Percentiles rank a stretch among this genome's conserved stretches.
Conservation (phyloP, 92 coral and sea anemone genomes). For the Heteractis magnifica region DNA sequence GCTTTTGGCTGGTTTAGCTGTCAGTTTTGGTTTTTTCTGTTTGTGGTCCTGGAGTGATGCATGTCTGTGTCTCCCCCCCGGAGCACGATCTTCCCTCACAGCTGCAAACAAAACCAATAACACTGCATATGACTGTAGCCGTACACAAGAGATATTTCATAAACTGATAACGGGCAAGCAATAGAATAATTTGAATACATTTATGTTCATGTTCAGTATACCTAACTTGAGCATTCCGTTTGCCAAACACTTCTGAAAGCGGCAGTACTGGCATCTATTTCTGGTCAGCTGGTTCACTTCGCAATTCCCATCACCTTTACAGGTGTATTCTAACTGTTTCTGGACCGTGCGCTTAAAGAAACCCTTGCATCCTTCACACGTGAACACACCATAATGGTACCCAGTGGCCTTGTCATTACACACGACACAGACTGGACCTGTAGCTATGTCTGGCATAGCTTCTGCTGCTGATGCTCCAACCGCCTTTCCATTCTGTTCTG, state of each 20-base stretch:
- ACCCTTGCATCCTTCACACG: conserved; percentile 99
- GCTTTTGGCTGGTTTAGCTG: conserved; percentile 34
- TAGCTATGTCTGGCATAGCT: background rate
- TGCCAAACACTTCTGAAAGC: conserved; percentile 78
- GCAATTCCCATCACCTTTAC: conserved; percentile 77
- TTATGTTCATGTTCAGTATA: conserved; percentile 3
- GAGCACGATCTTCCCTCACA: conserved; percentile 91
- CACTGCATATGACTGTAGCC: background rate
- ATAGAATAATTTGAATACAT: background rate
- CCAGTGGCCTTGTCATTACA: conserved; percentile 96
- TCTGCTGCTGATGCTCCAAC: background rate
- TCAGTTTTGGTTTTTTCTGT: conserved; percentile 63
- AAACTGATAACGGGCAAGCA: too few species aligned
- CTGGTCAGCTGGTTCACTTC: conserved; percentile 87
- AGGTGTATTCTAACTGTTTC: conserved; percentile 82
- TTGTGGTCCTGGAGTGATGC: conserved; percentile 83
- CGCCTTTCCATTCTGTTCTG: conserved; percentile 13
- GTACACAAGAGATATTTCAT: too few species aligned
- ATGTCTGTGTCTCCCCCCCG: conserved; percentile 98
- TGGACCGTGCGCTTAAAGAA: conserved; percentile 97
- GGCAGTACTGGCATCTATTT: conserved; percentile 93
- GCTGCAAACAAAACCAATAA: conserved; percentile 47
- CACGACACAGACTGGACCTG: conserved; percentile 68
- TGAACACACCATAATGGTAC: conserved; percentile 96
- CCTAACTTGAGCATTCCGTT: conserved; percentile 96